Evolutionary conservation across 1,140 invertebrate genomes (phyloP), one percentile per base, ranked within the genome.

Genomic region (Probaryconus sp.): DNA sequence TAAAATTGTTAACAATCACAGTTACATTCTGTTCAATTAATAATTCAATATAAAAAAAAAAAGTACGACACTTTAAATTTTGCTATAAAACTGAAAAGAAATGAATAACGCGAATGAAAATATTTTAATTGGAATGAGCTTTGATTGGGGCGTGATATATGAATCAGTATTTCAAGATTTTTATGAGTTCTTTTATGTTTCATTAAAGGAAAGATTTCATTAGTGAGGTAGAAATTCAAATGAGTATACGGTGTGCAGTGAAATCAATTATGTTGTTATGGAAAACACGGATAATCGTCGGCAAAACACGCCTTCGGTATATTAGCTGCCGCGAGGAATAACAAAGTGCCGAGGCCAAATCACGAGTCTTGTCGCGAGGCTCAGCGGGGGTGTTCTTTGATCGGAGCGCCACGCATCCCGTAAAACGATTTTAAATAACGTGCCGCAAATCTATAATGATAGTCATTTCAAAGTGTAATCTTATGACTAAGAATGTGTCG

Each of bases 361-460:
- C 58, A 58, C 31, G 17, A 63, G 14, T 63, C 58, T 50, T 18
- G 58, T 42, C 35, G 31, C 11, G 45, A 40, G 40, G 31, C 43
- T 31, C 43, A 61, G 56, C 43, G 16, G 45, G 56, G 26, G 35
- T 31, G 33, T 61, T 40, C 58, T 63, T 63, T 63, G 45, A 50
- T 63, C 51, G 45, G 58, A 21, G 26, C 37, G 58, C 37, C 9
- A 50, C 24, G 28, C 28, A 63, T 50, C 16, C 21, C 21, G 21
- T 24, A 24, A 24, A 24, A 24, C 13, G 28, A 51, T 31, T 30
- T 31, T 42, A 63, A 13, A 7, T 31, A 40, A 51, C 42, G 17
- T 21, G 13, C 45, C 16, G 11, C 21, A 1, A 24, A 42, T 40
- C 16, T 14, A 48, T 48, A 37, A 48, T 40, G n/a, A 26, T 48